Conservation (phyloP, 2,113 vertebrate species). For the Oreocharis arfaki region DNA sequence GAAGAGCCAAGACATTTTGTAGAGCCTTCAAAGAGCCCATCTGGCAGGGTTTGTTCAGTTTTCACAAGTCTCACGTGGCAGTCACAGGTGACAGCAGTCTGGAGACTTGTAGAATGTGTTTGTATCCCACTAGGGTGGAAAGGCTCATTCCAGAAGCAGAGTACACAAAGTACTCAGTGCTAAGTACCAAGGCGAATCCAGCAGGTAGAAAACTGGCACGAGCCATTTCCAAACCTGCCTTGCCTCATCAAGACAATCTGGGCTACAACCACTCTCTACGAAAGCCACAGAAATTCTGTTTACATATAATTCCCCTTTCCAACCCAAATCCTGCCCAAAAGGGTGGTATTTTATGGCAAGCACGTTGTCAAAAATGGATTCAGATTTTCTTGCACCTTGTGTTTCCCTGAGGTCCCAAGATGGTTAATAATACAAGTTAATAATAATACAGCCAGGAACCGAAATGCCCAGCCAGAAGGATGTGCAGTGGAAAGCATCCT, state of each 20-base stretch:
- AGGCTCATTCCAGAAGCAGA: background rate
- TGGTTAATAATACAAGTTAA: background rate
- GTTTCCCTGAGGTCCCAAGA: background rate
- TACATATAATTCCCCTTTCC: background rate
- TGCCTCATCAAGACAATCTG: background rate
- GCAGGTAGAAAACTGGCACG: background rate
- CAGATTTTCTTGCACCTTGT: background rate
- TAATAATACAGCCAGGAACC: background rate
- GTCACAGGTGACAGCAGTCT: background rate
- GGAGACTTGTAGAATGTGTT: fast-evolving
- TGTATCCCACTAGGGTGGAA: background rate
- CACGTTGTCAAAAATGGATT: background rate
- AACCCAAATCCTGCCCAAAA: background rate
- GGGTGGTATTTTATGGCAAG: background rate
- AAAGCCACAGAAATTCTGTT: background rate
- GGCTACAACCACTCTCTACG: background rate
- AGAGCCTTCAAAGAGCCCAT: background rate
- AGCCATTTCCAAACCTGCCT: background rate
- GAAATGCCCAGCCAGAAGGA: background rate
- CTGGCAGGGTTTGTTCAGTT: background rate
- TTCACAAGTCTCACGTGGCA: background rate
- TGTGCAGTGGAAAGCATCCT: background rate
- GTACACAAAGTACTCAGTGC: background rate
- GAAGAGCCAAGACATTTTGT: background rate
- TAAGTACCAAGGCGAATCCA: background rate